Evolutionary conservation across 2,797 vertebrate genomes (phyloP).

Genomic region (Diplodus sargus): DNA sequence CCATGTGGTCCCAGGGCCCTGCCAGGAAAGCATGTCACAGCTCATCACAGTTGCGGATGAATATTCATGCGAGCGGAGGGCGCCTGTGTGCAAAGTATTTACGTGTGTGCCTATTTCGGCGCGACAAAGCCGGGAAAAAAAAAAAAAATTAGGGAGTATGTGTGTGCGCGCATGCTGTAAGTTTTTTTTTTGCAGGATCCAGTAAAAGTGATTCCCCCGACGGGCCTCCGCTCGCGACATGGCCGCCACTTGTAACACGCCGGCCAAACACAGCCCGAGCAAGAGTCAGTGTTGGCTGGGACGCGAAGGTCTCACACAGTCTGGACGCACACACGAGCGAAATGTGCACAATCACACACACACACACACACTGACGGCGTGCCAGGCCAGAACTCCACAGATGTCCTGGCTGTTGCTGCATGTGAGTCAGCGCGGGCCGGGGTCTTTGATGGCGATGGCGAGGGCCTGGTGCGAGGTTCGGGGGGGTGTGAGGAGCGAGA

Average conservation of each 20-base stretch:
- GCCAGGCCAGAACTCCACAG: slow-evolving; percentile 78
- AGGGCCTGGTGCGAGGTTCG: slow-evolving; percentile 67
- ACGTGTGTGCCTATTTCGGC: slow-evolving; percentile 51
- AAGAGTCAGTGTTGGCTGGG: slow-evolving; percentile 66
- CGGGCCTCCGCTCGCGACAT: slow-evolving; percentile 54
- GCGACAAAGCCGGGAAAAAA: slow-evolving; percentile 33
- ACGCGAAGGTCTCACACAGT: slow-evolving; percentile 54
- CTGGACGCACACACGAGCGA: slow-evolving; percentile 46
- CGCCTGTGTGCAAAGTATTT: slow-evolving; percentile 71
- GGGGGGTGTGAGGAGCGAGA: slow-evolving; percentile 61
- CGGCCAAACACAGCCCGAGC: slow-evolving; percentile 66
- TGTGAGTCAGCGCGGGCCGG: slow-evolving; percentile 73
- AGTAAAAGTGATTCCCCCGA: slow-evolving; percentile 48
- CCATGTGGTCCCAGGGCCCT: slow-evolving; percentile 81
- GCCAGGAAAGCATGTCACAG: slow-evolving; percentile 85
- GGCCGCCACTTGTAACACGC: slow-evolving; percentile 58
- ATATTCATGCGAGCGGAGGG: slow-evolving; percentile 83
- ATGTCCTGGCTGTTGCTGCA: slow-evolving; percentile 80
- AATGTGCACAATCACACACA: slow-evolving; percentile 6
- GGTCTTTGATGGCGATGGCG: slow-evolving; percentile 65
- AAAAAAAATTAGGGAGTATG: neutral
- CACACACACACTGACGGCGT: slow-evolving; percentile 22
- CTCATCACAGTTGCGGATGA: slow-evolving; percentile 86
- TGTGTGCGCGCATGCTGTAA: slow-evolving; percentile 7
- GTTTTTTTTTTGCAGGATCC: slow-evolving; percentile 29